Percentiles rank a stretch among this genome's conserved stretches.
Evolutionary conservation across 2,113 vertebrate genomes (phyloP).

Genomic region (Xenopus borealis): DNA sequence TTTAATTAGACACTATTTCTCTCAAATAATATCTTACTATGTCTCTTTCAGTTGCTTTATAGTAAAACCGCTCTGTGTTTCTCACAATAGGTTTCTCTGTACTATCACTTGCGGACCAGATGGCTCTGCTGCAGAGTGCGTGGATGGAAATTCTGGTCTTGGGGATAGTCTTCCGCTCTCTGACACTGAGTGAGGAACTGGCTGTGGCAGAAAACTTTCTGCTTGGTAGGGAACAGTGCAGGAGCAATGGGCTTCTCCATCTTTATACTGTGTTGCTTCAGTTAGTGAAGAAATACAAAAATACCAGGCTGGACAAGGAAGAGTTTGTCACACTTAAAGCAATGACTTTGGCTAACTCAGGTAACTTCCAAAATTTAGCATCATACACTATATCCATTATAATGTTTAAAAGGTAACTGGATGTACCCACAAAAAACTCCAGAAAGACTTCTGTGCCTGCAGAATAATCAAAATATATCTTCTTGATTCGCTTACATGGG

Average conservation of each 20-base stretch:
- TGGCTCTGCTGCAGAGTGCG: slow-evolving; percentile 95
- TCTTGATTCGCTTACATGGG: too few species aligned
- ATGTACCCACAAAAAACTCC: too few species aligned
- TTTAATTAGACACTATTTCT: too few species aligned
- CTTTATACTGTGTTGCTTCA: slow-evolving; percentile 94
- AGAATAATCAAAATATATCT: too few species aligned
- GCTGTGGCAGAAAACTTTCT: slow-evolving; percentile 97
- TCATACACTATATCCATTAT: neutral
- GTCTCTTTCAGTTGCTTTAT: too few species aligned
- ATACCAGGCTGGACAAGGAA: slow-evolving; percentile 96
- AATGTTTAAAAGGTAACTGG: too few species aligned
- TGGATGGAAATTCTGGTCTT: slow-evolving; percentile 99
- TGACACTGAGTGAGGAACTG: slow-evolving; percentile 95
- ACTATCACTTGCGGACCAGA: slow-evolving; percentile 94
- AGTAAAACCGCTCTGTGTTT: too few species aligned
- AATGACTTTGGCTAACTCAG: slow-evolving; percentile 95
- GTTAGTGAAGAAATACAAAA: slow-evolving; percentile 92
- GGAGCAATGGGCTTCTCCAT: slow-evolving; percentile 89
- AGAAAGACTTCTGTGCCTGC: too few species aligned
- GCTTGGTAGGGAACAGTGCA: slow-evolving; percentile 96
- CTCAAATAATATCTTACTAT: too few species aligned
- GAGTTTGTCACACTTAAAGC: slow-evolving; percentile 97
- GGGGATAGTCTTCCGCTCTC: slow-evolving; percentile 93
- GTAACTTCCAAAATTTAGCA: slow-evolving; percentile 60
- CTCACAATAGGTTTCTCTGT: slow-evolving; percentile 81